These are phyloP conservation scores for Hippocampus barbouri DNA, from an alignment of 2,113 vertebrate species.

Conservation along the genomic window DNA sequence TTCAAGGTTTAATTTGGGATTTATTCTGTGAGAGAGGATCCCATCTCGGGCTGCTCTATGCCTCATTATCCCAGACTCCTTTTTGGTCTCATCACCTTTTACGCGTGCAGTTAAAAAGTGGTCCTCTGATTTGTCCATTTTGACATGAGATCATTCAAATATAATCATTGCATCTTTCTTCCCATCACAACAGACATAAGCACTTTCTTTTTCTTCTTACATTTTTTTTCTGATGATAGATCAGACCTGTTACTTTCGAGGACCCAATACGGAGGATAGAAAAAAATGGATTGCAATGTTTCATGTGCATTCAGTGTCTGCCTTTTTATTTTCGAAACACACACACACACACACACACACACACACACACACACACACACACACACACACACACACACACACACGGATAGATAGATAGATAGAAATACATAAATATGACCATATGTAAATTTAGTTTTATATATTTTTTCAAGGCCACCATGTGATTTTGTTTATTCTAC, in stretches of 20 bases:
- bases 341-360: no score
- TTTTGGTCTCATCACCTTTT: conserved; percentile 46
- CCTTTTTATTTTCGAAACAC: no score
- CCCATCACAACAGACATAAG: not conserved
- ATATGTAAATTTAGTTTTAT: no score
- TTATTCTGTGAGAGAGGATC: conserved; percentile 68
- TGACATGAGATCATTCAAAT: not conserved
- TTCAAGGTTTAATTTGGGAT: conserved; percentile 71
- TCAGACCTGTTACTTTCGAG: no score
- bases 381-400: no score
- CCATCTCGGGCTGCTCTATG: conserved; percentile 57
- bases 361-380: no score
- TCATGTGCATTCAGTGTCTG: not conserved
- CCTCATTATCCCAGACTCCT: conserved; percentile 64
- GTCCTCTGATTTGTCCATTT: not conserved
- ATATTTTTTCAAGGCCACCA: no score
- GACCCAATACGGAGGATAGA: no score
- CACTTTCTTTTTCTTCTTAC: not conserved
- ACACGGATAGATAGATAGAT: not conserved
- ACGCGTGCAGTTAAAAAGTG: not conserved
- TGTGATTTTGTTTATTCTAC: no score
- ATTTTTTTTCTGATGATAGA: no score
- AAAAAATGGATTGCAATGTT: no score
- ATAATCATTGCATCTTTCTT: not conserved
- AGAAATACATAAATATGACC: no score